Conservation (phyloP, 2,888 invertebrate species). For the Stenodema calcarata region DNA sequence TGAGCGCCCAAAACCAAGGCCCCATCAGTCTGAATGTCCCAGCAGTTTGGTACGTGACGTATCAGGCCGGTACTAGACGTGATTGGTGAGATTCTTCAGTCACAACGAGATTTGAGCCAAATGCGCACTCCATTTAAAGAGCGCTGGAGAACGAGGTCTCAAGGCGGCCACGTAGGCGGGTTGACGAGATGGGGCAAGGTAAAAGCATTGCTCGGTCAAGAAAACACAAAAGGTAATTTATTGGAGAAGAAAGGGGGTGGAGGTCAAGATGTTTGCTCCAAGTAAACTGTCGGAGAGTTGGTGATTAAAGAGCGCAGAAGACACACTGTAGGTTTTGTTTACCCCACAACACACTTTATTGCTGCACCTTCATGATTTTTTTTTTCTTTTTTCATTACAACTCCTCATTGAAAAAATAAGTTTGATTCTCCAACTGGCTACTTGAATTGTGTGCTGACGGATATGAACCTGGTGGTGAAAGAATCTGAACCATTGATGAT, state of each 20-base stretch:
- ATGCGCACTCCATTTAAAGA: background rate
- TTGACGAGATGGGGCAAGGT: background rate
- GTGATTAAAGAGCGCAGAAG: constrained; percentile 33
- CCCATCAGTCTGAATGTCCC: too few species aligned
- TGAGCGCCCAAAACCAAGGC: too few species aligned
- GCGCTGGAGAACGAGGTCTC: background rate
- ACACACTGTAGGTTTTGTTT: constrained; percentile 31
- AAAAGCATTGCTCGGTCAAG: constrained; percentile 37
- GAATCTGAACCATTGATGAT: too few species aligned
- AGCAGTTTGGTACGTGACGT: too few species aligned
- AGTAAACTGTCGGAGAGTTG: constrained; percentile 34
- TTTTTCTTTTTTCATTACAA: constrained; percentile 19
- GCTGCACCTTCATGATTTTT: constrained; percentile 24
- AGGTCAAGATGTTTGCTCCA: constrained; percentile 36
- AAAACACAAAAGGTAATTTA: constrained; percentile 42
- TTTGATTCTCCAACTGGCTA: too few species aligned
- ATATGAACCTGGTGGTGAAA: too few species aligned
- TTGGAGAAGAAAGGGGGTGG: constrained; percentile 26
- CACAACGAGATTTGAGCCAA: background rate
- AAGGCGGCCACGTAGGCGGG: background rate
- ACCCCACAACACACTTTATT: constrained; percentile 27
- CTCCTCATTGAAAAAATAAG: background rate
- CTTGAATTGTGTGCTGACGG: too few species aligned
- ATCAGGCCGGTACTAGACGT: background rate
- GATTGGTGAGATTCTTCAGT: background rate